phyloP scores from a whole-genome alignment of 2,888 invertebrate species.

The Camptogramma bilineatum region DNA sequence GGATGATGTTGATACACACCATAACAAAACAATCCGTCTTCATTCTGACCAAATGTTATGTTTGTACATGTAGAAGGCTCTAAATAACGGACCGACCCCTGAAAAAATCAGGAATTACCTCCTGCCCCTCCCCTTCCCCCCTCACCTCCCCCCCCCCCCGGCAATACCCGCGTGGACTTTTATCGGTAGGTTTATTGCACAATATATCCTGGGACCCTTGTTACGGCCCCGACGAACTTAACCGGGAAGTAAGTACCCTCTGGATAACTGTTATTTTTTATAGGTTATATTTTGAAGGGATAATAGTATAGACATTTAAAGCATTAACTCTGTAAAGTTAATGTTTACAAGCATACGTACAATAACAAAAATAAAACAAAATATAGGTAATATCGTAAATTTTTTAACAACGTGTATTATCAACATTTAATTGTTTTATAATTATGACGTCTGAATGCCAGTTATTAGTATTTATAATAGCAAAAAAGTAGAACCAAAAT shows the following conservation, averaged over 20 bases:
- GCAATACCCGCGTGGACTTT: slow-evolving; percentile 73
- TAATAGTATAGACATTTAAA: too few species aligned
- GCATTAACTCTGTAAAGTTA: too few species aligned
- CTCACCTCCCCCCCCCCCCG: slow-evolving; percentile 43
- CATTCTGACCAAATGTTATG: slow-evolving; percentile 13
- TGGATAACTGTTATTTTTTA: background rate
- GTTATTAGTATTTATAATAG: too few species aligned
- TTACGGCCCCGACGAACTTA: slow-evolving; percentile 35
- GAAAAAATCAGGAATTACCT: slow-evolving; percentile 55
- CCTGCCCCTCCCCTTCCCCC: slow-evolving; percentile 32
- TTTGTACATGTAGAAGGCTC: slow-evolving; percentile 22
- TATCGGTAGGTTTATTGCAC: slow-evolving; percentile 78
- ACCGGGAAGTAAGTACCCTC: background rate
- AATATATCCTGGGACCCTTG: slow-evolving; percentile 70
- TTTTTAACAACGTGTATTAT: too few species aligned
- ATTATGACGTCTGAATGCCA: too few species aligned
- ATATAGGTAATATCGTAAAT: too few species aligned
- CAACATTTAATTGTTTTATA: too few species aligned
- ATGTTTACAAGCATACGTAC: too few species aligned
- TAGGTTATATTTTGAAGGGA: too few species aligned
- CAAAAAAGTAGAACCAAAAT: too few species aligned
- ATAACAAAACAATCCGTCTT: background rate
- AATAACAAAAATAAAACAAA: too few species aligned
- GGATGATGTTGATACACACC: too few species aligned
- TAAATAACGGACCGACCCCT: slow-evolving; percentile 33